Evolutionary conservation across 2,797 vertebrate genomes (phyloP).

Genomic region (Centroberyx gerrardi): DNA sequence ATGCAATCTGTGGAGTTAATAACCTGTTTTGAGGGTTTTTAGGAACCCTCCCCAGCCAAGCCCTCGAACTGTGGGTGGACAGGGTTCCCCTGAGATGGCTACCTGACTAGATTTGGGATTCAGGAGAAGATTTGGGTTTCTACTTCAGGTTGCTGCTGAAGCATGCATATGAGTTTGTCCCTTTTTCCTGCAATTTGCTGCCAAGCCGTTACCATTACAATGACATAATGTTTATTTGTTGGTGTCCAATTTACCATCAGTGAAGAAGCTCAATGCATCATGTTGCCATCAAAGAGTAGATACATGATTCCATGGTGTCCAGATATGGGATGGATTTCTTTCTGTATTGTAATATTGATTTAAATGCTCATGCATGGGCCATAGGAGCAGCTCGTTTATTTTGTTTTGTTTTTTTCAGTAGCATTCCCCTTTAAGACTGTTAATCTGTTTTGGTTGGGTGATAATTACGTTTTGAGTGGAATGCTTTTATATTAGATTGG

Average conservation of each 20-base stretch:
- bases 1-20: too few relatives aligned
- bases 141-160: neutral
- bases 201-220: neutral
- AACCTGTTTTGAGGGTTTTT: too few relatives aligned
- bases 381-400: too few relatives aligned
- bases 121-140: too few relatives aligned
- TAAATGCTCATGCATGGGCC: neutral
- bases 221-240: too few relatives aligned
- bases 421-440: conserved; percentile 4
- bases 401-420: neutral
- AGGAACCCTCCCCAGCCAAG: too few relatives aligned
- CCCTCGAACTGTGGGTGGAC: too few relatives aligned
- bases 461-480: conserved; percentile 44
- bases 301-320: neutral
- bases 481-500: conserved; percentile 38
- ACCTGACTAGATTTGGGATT: too few relatives aligned
- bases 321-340: neutral
- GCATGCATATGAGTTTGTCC: neutral
- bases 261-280: too few relatives aligned
- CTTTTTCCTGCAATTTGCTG: neutral
- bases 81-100: too few relatives aligned
- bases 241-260: too few relatives aligned
- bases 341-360: neutral
- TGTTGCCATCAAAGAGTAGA: neutral
- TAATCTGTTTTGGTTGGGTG: conserved; percentile 24